A percentile compares a stretch with the other conserved stretches of the same genome.
phyloP scores from a whole-genome alignment of 2,113 vertebrate species.

The Zingel zingel region DNA sequence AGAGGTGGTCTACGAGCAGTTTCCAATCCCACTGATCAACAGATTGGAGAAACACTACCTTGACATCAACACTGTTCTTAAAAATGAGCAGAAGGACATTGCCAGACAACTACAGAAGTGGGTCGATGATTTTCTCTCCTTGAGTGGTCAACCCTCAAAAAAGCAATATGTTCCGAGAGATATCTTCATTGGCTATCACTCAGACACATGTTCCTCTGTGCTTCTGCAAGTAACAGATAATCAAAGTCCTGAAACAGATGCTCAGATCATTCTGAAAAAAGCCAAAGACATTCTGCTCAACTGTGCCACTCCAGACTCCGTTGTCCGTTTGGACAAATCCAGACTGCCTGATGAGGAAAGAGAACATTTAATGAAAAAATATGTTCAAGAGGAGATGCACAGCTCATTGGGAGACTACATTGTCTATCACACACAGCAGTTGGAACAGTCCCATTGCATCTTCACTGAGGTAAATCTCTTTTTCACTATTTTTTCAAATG shows the following conservation, averaged over 20 bases:
- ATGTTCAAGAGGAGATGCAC: conserved; percentile 85
- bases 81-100: conserved; percentile 70
- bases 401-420: conserved; percentile 87
- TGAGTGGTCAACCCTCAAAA: not conserved
- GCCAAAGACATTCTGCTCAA: conserved; percentile 85
- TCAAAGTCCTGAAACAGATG: conserved; percentile 34
- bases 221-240: conserved; percentile 84
- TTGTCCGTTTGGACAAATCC: conserved; percentile 83
- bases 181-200: conserved; percentile 90
- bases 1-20: conserved; percentile 89
- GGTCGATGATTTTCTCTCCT: conserved; percentile 77
- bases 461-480: conserved; percentile 88
- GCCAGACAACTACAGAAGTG: conserved; percentile 83
- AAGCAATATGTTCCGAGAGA: conserved; percentile 81
- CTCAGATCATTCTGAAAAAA: conserved; percentile 52
- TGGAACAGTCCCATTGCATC: not conserved
- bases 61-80: conserved; percentile 88
- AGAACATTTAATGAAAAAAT: conserved; percentile 54
- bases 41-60: conserved; percentile 93
- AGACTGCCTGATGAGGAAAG: conserved; percentile 41
- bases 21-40: conserved; percentile 92
- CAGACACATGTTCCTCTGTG: conserved; percentile 88
- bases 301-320: conserved; percentile 89
- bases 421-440: conserved; percentile 39
- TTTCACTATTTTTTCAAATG: not conserved